Evolutionary conservation across 1,140 invertebrate genomes (phyloP), one percentile per base, ranked within the genome.

Genomic region (Lanistes nyassanus): DNA sequence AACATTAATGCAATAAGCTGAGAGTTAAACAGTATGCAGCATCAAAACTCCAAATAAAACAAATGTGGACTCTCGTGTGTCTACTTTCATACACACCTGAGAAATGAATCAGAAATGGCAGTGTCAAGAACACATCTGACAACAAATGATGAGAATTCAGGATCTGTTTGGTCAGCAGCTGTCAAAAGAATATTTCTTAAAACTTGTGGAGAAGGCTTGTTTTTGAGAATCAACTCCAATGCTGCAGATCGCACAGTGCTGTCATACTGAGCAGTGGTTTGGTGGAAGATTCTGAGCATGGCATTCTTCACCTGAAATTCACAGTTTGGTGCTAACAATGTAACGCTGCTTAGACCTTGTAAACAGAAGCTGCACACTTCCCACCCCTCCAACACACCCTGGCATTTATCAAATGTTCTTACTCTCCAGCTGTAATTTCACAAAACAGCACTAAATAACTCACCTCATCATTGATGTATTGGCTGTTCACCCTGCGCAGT

Each of bases 111-210:
- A 36, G 60, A 70, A 68, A 79, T 76, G 19, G 81, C 81, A 58
- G 77, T 60, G 74, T 88, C 86, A 23, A 79, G 34, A 6, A 89
- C 29, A 71, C 80, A 77, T 37, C 80, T 81, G 13, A 86, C 68
- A 13, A 87, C 76, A 74, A 82, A 88, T 11, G 83, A 83, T 39
- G 87, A 83, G 31, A 86, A 79, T 67, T 88, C 87, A 79, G 76
- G 79, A 29, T 86, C 77, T n/a, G 55, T 77, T 70, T 83, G 81
- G 66, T 85, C 74, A 19, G 77, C 65, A 0, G 80, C 65, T 26
- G 83, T 77, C 34, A 83, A 53, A 16, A 88, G 60, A 53, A 88
- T 80, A 36, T 84, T 83, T 55, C 76, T 69, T 4, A 88, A 39
- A 7, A 81, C 79, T n/a, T 74, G 73, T 36, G 71, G 23, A 23